Conservation (phyloP, 2,888 invertebrate species). For the Chrysodeixis includens region DNA sequence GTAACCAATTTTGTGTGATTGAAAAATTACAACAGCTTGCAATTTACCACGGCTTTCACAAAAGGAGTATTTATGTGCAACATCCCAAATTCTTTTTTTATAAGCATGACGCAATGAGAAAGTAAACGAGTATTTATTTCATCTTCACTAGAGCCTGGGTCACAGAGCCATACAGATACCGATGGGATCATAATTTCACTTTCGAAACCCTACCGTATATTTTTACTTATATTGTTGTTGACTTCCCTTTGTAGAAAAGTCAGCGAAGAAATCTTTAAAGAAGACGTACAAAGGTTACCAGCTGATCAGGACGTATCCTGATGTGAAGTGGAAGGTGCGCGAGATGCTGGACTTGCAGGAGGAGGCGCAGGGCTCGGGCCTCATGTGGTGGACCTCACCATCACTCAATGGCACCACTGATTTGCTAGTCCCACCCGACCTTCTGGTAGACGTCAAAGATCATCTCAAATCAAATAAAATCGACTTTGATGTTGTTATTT, state of each 20-base stretch:
- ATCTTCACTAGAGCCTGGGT: constrained; percentile 8
- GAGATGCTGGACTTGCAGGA: constrained; percentile 84
- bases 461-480: constrained; percentile 90
- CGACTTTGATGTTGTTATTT: constrained; percentile 91
- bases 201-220: constrained; percentile 55
- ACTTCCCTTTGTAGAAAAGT: constrained; percentile 67
- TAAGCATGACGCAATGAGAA: neutral
- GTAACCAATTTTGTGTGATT: neutral
- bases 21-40: neutral
- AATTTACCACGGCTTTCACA: neutral
- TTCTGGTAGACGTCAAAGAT: constrained; percentile 89
- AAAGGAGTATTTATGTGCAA: neutral
- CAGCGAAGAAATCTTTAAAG: constrained; percentile 78
- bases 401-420: constrained; percentile 90
- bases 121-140: neutral
- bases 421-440: constrained; percentile 92
- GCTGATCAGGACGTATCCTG: constrained; percentile 82
- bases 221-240: constrained; percentile 19
- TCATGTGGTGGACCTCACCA: constrained; percentile 87
- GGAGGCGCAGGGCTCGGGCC: constrained; percentile 84
- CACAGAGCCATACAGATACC: constrained; percentile 7
- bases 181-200: constrained; percentile 49
- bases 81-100: neutral
- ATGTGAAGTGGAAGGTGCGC: constrained; percentile 81
- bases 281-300: constrained; percentile 89